A percentile compares a stretch with the other conserved stretches of the same genome.
Conservation (phyloP, 2,113 vertebrate genomes). For the Orientallactaga bullata region DNA sequence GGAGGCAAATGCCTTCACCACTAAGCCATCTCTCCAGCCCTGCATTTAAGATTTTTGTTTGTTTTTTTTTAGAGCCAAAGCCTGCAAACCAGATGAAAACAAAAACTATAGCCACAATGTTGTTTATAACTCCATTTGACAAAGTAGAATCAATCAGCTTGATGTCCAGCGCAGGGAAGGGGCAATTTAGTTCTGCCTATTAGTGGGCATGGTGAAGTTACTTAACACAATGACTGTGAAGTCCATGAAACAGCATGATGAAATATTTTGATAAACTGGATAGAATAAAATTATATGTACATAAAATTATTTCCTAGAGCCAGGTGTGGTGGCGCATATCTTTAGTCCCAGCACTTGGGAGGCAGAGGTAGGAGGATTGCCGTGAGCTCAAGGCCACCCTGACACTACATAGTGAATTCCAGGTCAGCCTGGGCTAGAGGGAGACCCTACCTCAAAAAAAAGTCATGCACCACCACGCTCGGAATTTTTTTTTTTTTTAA, state of each 20-base stretch:
- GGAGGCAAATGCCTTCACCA: too few relatives aligned
- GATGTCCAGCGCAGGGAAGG: background rate
- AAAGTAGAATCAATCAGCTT: background rate
- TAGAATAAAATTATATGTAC: background rate
- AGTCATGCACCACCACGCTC: too few relatives aligned
- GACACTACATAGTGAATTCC: too few relatives aligned
- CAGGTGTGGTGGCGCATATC: too few relatives aligned
- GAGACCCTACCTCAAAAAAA: background rate
- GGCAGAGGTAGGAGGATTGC: background rate
- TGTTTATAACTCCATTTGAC: background rate
- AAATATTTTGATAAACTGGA: background rate
- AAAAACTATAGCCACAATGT: background rate
- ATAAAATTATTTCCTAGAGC: background rate
- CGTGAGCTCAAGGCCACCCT: too few relatives aligned
- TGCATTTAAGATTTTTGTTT: background rate
- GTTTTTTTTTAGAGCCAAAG: background rate
- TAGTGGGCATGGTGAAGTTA: background rate
- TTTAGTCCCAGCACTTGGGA: background rate
- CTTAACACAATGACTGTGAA: background rate
- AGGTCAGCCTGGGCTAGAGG: background rate
- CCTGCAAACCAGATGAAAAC: background rate
- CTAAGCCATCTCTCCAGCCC: too few relatives aligned
- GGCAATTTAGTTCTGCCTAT: background rate
- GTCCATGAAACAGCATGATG: background rate
- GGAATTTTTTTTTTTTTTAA: conserved; percentile 5